Evolutionary conservation across 2,797 vertebrate species (phyloP).

Genomic region (Pteropus rufus): DNA sequence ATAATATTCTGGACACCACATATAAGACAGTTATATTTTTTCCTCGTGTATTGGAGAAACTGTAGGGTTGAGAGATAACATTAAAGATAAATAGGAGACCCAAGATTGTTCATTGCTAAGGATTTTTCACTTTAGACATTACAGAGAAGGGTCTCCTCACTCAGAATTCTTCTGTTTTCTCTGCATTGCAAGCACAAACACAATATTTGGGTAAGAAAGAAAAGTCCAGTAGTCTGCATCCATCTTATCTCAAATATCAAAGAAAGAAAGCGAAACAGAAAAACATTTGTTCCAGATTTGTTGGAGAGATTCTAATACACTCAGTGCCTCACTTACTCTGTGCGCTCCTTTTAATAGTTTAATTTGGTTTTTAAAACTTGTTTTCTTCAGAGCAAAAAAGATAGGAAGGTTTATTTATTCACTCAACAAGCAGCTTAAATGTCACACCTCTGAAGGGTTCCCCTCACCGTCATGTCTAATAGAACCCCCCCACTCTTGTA

Average conservation of each 20-base stretch:
- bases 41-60: background rate
- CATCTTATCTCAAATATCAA: conserved; percentile 17
- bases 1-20: background rate
- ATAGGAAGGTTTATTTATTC: background rate
- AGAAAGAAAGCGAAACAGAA: conserved; percentile 5
- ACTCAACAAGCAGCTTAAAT: background rate
- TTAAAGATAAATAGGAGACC: background rate
- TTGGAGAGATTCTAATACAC: background rate
- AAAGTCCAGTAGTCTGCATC: background rate
- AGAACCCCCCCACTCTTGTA: background rate
- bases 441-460: background rate
- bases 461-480: background rate
- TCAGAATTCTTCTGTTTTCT: background rate
- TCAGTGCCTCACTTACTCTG: background rate
- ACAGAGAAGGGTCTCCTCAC: background rate
- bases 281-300: background rate
- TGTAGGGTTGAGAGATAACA: background rate
- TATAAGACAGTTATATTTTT: background rate
- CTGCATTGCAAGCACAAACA: background rate
- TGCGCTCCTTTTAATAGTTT: background rate
- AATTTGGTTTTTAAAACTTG: background rate
- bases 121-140: background rate
- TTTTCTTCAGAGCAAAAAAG: background rate
- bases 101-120: background rate
- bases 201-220: background rate